phyloP scores from a whole-genome alignment of 2,797 vertebrate species.

The Danio tinwini region DNA sequence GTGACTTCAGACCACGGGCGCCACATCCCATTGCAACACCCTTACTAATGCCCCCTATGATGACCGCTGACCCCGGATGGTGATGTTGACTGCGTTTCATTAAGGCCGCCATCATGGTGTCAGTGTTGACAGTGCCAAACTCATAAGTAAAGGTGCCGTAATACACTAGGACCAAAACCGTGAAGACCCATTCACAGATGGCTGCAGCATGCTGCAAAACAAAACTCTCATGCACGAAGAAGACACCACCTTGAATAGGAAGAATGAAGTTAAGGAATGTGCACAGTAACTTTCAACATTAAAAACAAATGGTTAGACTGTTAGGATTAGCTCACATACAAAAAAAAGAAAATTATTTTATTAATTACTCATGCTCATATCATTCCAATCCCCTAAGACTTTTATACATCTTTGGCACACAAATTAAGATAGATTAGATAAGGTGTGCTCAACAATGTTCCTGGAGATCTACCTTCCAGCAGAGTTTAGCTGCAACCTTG shows the following conservation, averaged over 20 bases:
- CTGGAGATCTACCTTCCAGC: no score
- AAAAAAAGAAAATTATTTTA: no score
- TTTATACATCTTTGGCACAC: no score
- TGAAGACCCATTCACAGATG: conserved; percentile 96
- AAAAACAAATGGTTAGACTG: background rate
- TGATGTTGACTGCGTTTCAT: conserved; percentile 70
- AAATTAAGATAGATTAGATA: no score
- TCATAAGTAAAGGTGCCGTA: conserved; percentile 97
- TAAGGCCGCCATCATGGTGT: conserved; percentile 89
- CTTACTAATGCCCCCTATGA: conserved; percentile 73
- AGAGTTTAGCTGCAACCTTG: no score
- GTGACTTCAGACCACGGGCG: conserved; percentile 85
- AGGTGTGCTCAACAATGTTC: no score
- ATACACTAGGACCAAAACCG: conserved; percentile 93
- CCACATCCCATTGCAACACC: conserved; percentile 71
- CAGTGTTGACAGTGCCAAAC: conserved; percentile 92
- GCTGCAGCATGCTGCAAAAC: conserved; percentile 92
- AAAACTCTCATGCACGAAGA: conserved; percentile 94
- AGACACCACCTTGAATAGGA: conserved; percentile 82
- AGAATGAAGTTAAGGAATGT: conserved; percentile 46
- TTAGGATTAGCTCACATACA: no score
- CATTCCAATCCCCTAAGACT: no score
- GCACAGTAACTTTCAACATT: background rate
- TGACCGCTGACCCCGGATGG: conserved; percentile 70
- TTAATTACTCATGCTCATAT: no score